These are phyloP conservation scores for Hoplias malabaricus DNA, from an alignment of 2,113 vertebrate genomes.

Conservation along the genomic window DNA sequence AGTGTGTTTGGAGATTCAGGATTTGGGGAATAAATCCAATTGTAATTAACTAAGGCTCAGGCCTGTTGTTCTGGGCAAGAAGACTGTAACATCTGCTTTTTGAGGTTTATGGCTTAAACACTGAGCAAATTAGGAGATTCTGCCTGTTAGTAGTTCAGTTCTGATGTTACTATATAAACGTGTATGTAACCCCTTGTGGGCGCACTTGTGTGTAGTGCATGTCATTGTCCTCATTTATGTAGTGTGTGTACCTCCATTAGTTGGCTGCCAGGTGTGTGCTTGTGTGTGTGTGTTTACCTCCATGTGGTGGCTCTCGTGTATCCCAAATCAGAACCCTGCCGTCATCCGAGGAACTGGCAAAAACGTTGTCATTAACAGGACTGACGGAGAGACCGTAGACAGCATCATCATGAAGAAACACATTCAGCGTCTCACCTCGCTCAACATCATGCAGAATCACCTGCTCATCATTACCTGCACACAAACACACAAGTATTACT, in stretches of 20 bases:
- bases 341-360: conserved; percentile 96
- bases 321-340: conserved; percentile 99
- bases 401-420: conserved; percentile 96
- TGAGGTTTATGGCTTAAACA: no score
- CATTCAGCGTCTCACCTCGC: conserved; percentile 92
- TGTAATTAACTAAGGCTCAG: no score
- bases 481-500: conserved; percentile 29
- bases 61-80: no score
- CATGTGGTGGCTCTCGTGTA: conserved; percentile 91
- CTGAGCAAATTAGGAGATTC: no score
- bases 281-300: conserved; percentile 74
- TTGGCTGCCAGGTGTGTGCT: background rate
- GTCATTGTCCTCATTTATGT: background rate
- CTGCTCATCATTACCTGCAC: conserved; percentile 95
- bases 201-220: background rate
- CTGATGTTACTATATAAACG: no score
- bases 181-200: no score
- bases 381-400: conserved; percentile 98
- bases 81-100: no score
- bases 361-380: conserved; percentile 96
- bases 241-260: background rate
- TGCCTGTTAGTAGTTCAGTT: no score
- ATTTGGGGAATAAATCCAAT: no score
- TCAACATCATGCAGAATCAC: conserved; percentile 98
- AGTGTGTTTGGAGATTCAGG: no score